Evolutionary conservation across 1,140 invertebrate genomes (phyloP), one percentile per base, ranked within the genome.

Genomic region (Psix sp.): DNA sequence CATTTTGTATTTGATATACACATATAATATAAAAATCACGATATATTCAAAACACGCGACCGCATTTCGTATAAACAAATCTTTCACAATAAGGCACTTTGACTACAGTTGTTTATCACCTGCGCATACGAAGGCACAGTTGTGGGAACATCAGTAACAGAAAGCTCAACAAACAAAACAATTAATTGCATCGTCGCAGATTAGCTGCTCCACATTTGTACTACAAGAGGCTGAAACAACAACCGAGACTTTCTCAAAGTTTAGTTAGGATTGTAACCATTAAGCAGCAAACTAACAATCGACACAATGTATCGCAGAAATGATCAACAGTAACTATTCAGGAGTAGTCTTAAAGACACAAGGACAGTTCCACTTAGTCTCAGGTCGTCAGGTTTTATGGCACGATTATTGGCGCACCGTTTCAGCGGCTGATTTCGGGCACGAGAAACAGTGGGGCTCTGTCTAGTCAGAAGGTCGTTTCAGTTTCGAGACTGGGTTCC

Each of bases 381-480:
- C n/a, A n/a, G n/a, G n/a, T n/a, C n/a, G n/a, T 39, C 36, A 14
- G 18, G 7, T 39, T 7, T 17, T 60, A 68, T 68, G 65, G 54
- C 65, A 68, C 63, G 21, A 24, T 4, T 4, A 24, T 4, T 4
- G 21, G 21, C 9, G 33, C 48, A 48, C 49, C 52, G 39, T 49
- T 57, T 56, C 26, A 68, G 39, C 59, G 54, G 38, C 48, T 63
- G 21, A 76, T 39, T 45, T 70, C 70, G 11, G 65, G 21, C 39
- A 73, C 9, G 5, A 54, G 33, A 49, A 51, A 49, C 40, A 40
- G 40, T 52, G 42, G 38, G 11, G 71, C 42, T n/a, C 52, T 62
- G 43, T 76, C 76, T 85, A 84, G 83, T 85, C 82, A 86, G 76
- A 86, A 86, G 2, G 79, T 82, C 11, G 84, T 68, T 65, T 86